Evolutionary conservation across 2,797 vertebrate genomes (phyloP).

Genomic region (Epinephelus coioides): DNA sequence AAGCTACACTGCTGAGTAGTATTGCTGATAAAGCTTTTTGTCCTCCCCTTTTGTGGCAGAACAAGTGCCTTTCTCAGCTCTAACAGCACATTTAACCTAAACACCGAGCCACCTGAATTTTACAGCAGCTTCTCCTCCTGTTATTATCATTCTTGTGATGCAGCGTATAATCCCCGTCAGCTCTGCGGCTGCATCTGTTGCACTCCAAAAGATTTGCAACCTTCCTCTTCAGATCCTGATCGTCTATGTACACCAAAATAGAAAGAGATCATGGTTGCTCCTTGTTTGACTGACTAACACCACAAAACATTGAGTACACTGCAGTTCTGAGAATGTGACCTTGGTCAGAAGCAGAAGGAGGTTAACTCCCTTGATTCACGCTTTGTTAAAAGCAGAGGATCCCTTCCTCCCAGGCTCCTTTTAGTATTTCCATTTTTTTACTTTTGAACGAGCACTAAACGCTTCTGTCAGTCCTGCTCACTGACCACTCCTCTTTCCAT

Average conservation of each 20-base stretch:
- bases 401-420: neutral
- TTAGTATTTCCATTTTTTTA: neutral
- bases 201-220: conserved; percentile 14
- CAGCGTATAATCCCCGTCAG: conserved; percentile 50
- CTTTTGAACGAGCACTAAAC: neutral
- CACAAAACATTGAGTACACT: conserved; percentile 1
- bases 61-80: conserved; percentile 41
- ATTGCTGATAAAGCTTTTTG: conserved; percentile 40
- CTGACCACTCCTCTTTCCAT: neutral
- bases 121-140: conserved; percentile 35
- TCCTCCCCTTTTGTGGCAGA: conserved; percentile 27
- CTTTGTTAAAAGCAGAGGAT: conserved; percentile 8
- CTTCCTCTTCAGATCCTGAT: conserved; percentile 22
- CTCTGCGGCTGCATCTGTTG: conserved; percentile 39
- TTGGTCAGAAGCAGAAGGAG: neutral
- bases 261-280: conserved; percentile 23
- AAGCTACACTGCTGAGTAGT: conserved; percentile 31
- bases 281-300: conserved; percentile 17
- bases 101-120: conserved; percentile 52
- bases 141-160: conserved; percentile 73
- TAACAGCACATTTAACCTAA: conserved; percentile 29
- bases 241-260: conserved; percentile 4
- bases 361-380: conserved; percentile 16
- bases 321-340: conserved; percentile 25
- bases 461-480: neutral